phyloP scores from a whole-genome alignment of 2,888 invertebrate genomes.

The Brassicogethes aeneus region DNA sequence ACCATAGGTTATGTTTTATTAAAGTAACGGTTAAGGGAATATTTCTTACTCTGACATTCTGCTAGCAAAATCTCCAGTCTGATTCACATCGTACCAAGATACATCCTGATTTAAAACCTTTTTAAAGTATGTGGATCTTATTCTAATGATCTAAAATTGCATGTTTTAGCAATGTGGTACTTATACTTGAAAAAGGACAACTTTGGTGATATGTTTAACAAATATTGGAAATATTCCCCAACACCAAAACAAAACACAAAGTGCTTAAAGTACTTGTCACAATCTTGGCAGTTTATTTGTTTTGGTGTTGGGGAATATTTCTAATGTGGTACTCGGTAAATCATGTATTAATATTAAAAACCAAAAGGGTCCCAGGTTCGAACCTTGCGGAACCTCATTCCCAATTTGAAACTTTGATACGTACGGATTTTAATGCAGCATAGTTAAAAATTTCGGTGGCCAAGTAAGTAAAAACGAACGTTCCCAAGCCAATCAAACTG shows the following conservation, averaged over 20 bases:
- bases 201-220: too few species aligned
- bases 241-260: too few species aligned
- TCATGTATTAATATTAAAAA: background rate
- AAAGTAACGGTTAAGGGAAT: background rate
- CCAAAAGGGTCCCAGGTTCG: too few species aligned
- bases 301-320: too few species aligned
- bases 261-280: too few species aligned
- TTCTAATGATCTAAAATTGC: conserved; percentile 49
- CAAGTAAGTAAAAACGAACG: conserved; percentile 54
- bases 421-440: conserved; percentile 60
- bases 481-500: conserved; percentile 48
- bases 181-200: too few species aligned
- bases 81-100: conserved; percentile 61
- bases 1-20: too few species aligned
- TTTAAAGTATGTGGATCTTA: conserved; percentile 56
- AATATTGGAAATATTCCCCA: too few species aligned
- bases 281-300: background rate
- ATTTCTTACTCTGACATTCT: conserved; percentile 69
- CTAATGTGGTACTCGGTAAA: background rate
- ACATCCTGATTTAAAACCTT: conserved; percentile 67
- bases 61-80: conserved; percentile 65
- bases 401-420: conserved; percentile 3
- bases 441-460: conserved; percentile 62
- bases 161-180: background rate
- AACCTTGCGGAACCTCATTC: too few species aligned